A percentile compares a stretch with the other conserved stretches of the same genome.
Evolutionary conservation across 1,140 invertebrate species (phyloP).

Genomic region (Anadara kagoshimensis): DNA sequence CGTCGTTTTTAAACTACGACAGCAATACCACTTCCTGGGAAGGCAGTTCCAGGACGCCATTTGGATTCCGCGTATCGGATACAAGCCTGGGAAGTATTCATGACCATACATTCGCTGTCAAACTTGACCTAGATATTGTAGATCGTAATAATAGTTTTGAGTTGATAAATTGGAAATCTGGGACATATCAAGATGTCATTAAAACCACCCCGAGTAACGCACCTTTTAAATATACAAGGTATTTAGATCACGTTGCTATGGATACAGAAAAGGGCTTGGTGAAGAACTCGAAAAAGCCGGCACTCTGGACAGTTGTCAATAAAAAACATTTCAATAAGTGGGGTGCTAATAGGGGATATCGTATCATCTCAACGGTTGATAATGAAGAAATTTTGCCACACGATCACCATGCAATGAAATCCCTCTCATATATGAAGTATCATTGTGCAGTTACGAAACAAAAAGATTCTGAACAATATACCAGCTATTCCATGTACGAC

Average conservation of each 20-base stretch:
- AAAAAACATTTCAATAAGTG: slow-evolving; percentile 33
- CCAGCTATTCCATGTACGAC: slow-evolving; percentile 11
- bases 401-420: slow-evolving; percentile 16
- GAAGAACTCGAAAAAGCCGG: slow-evolving; percentile 18
- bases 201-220: slow-evolving; percentile 7
- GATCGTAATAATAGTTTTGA: slow-evolving; percentile 37
- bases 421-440: slow-evolving; percentile 30
- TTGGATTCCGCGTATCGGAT: slow-evolving; percentile 32
- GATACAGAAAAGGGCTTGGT: slow-evolving; percentile 21
- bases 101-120: slow-evolving; percentile 44
- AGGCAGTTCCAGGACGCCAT: slow-evolving; percentile 17
- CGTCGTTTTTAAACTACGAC: slow-evolving; percentile 14
- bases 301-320: slow-evolving; percentile 39
- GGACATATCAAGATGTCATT: slow-evolving; percentile 24
- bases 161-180: slow-evolving; percentile 40
- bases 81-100: slow-evolving; percentile 36
- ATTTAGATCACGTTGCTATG: slow-evolving; percentile 28
- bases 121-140: slow-evolving; percentile 39
- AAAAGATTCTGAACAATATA: slow-evolving; percentile 27
- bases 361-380: slow-evolving; percentile 15
- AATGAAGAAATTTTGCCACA: slow-evolving; percentile 16
- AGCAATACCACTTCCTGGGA: slow-evolving; percentile 6
- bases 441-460: slow-evolving; percentile 30
- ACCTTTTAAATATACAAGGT: slow-evolving; percentile 30
- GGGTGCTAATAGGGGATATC: slow-evolving; percentile 22